These are phyloP conservation scores for Eulemur coronatus DNA, from an alignment of 2,797 vertebrate species.

Conservation along the genomic window DNA sequence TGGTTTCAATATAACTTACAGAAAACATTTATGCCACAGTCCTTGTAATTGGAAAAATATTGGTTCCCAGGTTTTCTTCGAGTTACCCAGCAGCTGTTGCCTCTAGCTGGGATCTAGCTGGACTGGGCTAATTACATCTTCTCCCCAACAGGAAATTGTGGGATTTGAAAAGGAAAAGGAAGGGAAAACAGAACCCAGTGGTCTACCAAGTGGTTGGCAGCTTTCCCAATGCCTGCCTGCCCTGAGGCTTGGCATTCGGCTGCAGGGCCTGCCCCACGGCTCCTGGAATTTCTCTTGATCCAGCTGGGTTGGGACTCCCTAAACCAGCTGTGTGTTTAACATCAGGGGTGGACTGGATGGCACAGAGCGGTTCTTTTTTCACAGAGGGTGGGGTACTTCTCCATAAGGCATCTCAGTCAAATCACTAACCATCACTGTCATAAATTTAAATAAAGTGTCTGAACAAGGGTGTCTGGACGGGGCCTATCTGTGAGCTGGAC, in stretches of 20 bases:
- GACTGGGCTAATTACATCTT: constrained; percentile 66
- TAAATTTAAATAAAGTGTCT: constrained; percentile 80
- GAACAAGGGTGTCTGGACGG: not conserved
- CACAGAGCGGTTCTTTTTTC: not conserved
- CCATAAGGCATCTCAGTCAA: constrained; percentile 40
- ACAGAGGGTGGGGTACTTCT: not conserved
- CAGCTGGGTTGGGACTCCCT: not conserved
- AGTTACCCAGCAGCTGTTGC: constrained; percentile 40
- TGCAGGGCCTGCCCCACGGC: not conserved
- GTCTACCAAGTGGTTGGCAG: constrained; percentile 53
- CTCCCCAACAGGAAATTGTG: constrained; percentile 70
- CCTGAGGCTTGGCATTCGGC: not conserved
- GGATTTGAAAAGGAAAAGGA: constrained; percentile 64
- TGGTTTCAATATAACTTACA: constrained; percentile 56
- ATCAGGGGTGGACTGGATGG: not conserved
- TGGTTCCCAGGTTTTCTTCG: constrained; percentile 54
- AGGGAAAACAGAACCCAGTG: constrained; percentile 53
- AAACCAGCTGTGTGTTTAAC: not conserved
- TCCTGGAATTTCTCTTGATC: constrained; percentile 32
- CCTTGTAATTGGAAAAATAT: constrained; percentile 70
- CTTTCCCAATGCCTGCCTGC: not conserved
- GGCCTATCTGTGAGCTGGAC: not conserved
- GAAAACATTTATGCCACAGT: constrained; percentile 19
- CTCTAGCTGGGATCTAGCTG: constrained; percentile 22
- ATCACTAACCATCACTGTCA: constrained; percentile 62